Base-by-base conservation (phyloP, 2,797 vertebrate species). In the Sylvilagus floridanus region DNA sequence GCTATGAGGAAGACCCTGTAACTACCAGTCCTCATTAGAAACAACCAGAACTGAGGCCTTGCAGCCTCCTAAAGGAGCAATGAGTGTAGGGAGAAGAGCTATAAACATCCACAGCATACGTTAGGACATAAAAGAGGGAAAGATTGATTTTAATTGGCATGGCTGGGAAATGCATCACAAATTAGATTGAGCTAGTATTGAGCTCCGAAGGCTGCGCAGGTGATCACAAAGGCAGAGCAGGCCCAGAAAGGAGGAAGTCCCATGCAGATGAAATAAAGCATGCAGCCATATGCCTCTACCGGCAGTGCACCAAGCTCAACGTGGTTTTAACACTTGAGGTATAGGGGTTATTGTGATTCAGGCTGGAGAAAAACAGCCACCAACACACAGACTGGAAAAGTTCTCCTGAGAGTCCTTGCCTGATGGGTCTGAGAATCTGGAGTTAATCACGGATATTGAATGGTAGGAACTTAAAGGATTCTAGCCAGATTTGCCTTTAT, bases 241-340 rank as follows among this genome's bases (percentile, higher is more conserved):
- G 3, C 17, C 17, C 19, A 7, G 71, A 26, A 42, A 88, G 4
- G 14, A 72, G 4, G 26, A 17, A 63, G 0, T 42, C n/a, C 47
- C 7, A 5, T 2, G 10, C 24, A 35, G 19, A 78, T 21, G 35
- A 14, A 54, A 37, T 10, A 71, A 21, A 21, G 28, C 50, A 63
- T n/a, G 30, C 4, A 85, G 32, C 0, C 30, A 11, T 10, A 24
- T 1, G 17, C 9, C 3, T 42, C 22, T 2, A 16, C 22, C 37
- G 14, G 14, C 77, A 93, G 63, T 26, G 11, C 2, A 76, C 8
- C 4, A 30, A 24, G 4, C 63, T 60, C 50, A 47, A 32, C 30
- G 7, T 16, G 26, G 26, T 5, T 47, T 73, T 54, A 9, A 50
- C 32, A 66, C 30, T 2, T 71, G 65, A 50, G 12, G 5, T 42